Evolutionary conservation across 2,113 vertebrate genomes (phyloP).

Genomic region (Callorhinus ursinus): DNA sequence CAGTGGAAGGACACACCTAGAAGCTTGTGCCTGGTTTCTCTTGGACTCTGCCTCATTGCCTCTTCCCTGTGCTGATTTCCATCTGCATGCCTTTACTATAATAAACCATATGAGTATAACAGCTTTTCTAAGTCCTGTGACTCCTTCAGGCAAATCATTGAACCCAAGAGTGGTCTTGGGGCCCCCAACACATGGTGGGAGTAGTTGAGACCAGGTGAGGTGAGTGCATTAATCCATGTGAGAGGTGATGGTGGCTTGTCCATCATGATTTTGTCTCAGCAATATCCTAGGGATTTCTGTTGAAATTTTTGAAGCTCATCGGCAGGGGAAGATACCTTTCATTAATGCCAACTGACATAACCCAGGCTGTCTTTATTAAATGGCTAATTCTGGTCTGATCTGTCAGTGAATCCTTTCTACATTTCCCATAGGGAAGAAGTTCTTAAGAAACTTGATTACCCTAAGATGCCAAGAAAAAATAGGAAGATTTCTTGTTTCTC

Average conservation of each 20-base stretch:
- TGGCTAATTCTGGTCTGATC: not conserved
- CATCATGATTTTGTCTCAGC: not conserved
- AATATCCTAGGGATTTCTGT: not conserved
- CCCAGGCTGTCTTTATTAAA: constrained; percentile 3
- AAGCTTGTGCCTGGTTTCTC: not conserved
- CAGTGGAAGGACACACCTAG: not conserved
- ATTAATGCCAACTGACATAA: not conserved
- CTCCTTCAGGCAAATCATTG: not conserved
- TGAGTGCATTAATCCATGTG: not conserved
- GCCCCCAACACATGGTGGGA: fast-evolving
- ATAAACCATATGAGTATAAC: not conserved
- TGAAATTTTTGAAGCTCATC: not conserved
- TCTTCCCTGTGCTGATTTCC: not conserved
- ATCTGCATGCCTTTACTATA: not conserved
- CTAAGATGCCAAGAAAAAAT: not conserved
- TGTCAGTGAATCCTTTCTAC: not conserved
- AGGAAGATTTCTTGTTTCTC: not conserved
- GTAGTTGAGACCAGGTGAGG: not conserved
- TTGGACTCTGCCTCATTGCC: not conserved
- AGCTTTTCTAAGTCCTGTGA: not conserved
- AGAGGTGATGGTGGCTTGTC: not conserved
- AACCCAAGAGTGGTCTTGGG: not conserved
- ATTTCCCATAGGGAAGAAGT: not conserved
- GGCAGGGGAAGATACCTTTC: not conserved
- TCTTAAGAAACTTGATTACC: constrained; percentile 35